Base-by-base conservation (phyloP, 1,140 invertebrate species). In the Tenebrio molitor region DNA sequence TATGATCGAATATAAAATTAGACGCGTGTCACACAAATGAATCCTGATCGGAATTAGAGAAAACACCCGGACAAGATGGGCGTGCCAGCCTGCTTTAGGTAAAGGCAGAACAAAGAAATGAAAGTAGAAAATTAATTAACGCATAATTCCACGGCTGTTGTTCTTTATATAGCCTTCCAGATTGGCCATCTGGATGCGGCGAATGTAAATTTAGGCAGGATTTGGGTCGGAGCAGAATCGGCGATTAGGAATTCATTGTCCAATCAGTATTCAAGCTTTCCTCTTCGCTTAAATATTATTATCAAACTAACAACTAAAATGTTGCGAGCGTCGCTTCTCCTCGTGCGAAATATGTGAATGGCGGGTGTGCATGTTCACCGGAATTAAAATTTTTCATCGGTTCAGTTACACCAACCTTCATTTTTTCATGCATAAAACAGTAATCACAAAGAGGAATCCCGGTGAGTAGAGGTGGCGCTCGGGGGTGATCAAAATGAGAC, bases 401-500 rank as follows among this genome's bases (percentile, higher is more conserved):
- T n/a, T n/a, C n/a, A n/a, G n/a, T n/a, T n/a, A n/a, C n/a, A n/a
- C n/a, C n/a, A n/a, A n/a, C n/a, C n/a, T 58, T 6, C 23, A 58
- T 58, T 58, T 58, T 58, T 58, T 10, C 50, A 58, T 58, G 50
- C 21, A 58, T 58, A 29, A 53, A 53, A 1, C 46, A 46, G 42
- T 46, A 46, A 46, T 46, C 42, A 41, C 36, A 19, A 16, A 29
- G 46, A 25, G 21, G 46, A 53, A 53, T 17, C 17, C 46, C 21
- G 46, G 1, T 21, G 10, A 53, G 19, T 17, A 21, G 46, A 23
- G 46, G 21, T 29, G 46, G 46, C 21, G 21, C 21, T 29, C 14
- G 21, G 50, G 50, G 23, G 23, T 58, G 50, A 58, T 58, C 50
- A 58, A 58, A 58, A 58, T 58, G 67, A 58, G 44, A 29, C 67